These are phyloP conservation scores for Megaceryle alcyon DNA, from an alignment of 2,797 vertebrate genomes.

Conservation along the genomic window DNA sequence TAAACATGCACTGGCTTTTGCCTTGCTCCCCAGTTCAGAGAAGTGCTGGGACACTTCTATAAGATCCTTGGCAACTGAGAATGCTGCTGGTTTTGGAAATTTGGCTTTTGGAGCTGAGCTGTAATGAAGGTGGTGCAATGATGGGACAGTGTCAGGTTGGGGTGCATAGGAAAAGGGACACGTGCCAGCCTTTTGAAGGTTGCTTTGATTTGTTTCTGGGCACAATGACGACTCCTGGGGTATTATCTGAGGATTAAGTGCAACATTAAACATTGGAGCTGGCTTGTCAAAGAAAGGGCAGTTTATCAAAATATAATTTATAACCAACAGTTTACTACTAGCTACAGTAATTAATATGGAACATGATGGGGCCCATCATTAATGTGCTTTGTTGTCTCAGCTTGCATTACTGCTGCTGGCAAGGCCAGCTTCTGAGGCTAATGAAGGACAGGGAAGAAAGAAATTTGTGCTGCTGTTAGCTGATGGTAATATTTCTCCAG, in stretches of 20 bases:
- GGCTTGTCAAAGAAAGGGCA: slow-evolving; percentile 50
- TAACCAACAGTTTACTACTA: slow-evolving; percentile 39
- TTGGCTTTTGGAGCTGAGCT: neutral
- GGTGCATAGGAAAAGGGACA: neutral
- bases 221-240: neutral
- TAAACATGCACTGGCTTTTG: neutral
- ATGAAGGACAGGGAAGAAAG: slow-evolving; percentile 49
- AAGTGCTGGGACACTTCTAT: neutral
- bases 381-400: slow-evolving; percentile 52
- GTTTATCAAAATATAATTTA: slow-evolving; percentile 64
- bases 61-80: neutral
- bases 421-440: slow-evolving; percentile 52
- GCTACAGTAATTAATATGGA: slow-evolving; percentile 54
- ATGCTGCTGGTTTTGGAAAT: neutral
- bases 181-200: slow-evolving; percentile 19
- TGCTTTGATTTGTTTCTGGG: slow-evolving; percentile 43
- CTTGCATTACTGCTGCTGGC: slow-evolving; percentile 52
- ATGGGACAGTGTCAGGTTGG: neutral
- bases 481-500: slow-evolving; percentile 40
- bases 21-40: neutral
- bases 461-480: slow-evolving; percentile 39
- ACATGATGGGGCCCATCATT: slow-evolving; percentile 40
- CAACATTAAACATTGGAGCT: slow-evolving; percentile 44
- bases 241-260: slow-evolving; percentile 63
- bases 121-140: neutral